Conservation (phyloP, 92 coral and sea anemone genomes). For the Epizoanthus stellaris region DNA sequence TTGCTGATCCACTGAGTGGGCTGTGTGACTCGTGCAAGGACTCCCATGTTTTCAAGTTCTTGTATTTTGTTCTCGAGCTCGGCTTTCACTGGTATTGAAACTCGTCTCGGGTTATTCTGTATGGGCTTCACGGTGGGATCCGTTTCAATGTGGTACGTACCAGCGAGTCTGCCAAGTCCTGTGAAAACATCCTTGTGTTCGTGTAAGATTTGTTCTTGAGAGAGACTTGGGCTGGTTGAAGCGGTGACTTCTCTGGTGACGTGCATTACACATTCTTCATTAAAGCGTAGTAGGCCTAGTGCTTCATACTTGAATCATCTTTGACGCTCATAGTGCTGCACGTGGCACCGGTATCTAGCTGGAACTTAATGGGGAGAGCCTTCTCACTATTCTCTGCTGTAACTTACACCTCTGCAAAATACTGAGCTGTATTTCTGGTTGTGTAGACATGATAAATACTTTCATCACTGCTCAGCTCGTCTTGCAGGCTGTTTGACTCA, state of each 20-base stretch:
- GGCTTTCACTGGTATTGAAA: constrained; percentile 36
- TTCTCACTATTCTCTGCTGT: not conserved
- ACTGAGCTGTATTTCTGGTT: constrained; percentile 9
- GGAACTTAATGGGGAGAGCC: constrained; percentile 12
- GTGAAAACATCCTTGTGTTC: constrained; percentile 62
- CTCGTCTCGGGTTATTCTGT: constrained; percentile 16
- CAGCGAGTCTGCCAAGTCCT: constrained; percentile 67
- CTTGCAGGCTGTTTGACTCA: constrained; percentile 2
- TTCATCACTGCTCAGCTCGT: constrained; percentile 52
- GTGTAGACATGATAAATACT: constrained; percentile 26
- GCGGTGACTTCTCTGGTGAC: not conserved
- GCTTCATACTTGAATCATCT: constrained; percentile 58
- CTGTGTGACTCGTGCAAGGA: constrained; percentile 46
- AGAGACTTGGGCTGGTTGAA: constrained; percentile 20
- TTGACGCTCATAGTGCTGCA: constrained; percentile 50
- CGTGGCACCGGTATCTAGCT: constrained; percentile 56
- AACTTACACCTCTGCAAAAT: constrained; percentile 12
- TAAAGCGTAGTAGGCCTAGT: constrained; percentile 36
- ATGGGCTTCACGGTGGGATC: constrained; percentile 7
- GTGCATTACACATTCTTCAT: constrained; percentile 37
- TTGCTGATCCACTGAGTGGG: constrained; percentile 68
- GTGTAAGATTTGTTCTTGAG: constrained; percentile 43
- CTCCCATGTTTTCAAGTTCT: constrained; percentile 59
- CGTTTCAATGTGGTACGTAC: constrained; percentile 58
- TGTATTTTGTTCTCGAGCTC: constrained; percentile 37